These are phyloP conservation scores for Lepidocyrtoides sp. DNA, from an alignment of 2,888 invertebrate genomes.

Conservation along the genomic window DNA sequence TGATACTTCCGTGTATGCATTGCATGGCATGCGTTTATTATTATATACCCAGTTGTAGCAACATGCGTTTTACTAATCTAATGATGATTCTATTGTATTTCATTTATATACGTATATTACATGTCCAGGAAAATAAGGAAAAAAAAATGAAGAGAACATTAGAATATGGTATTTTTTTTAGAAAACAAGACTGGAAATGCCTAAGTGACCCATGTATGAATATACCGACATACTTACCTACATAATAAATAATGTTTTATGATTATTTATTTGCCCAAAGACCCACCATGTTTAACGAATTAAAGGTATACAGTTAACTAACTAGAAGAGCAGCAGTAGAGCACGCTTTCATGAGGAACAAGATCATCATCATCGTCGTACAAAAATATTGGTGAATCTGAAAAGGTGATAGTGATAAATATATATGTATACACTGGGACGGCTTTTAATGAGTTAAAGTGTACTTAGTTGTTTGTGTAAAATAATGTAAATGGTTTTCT, in stretches of 20 bases:
- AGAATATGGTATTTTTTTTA: conserved; percentile 68
- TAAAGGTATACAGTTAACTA: conserved; percentile 63
- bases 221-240: not conserved
- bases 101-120: too few relatives aligned
- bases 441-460: not conserved
- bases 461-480: conserved; percentile 4
- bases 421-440: not conserved
- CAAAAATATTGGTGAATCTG: not conserved
- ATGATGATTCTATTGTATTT: conserved; percentile 60
- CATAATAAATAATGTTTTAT: not conserved
- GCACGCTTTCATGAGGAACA: too few relatives aligned
- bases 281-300: conserved; percentile 65
- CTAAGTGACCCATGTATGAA: conserved; percentile 71
- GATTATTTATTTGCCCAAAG: conserved; percentile 32
- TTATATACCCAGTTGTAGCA: too few relatives aligned
- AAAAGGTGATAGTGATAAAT: not conserved
- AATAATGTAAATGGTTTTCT: conserved; percentile 56
- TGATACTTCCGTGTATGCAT: too few relatives aligned
- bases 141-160: conserved; percentile 38
- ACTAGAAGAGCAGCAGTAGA: not conserved
- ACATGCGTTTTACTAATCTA: conserved; percentile 46
- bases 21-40: too few relatives aligned
- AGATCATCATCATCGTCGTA: not conserved
- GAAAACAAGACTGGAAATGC: conserved; percentile 72
- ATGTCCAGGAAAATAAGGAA: conserved; percentile 36